Base-by-base conservation (phyloP, 2,888 invertebrate species). In the Acanthosoma haemorrhoidale region DNA sequence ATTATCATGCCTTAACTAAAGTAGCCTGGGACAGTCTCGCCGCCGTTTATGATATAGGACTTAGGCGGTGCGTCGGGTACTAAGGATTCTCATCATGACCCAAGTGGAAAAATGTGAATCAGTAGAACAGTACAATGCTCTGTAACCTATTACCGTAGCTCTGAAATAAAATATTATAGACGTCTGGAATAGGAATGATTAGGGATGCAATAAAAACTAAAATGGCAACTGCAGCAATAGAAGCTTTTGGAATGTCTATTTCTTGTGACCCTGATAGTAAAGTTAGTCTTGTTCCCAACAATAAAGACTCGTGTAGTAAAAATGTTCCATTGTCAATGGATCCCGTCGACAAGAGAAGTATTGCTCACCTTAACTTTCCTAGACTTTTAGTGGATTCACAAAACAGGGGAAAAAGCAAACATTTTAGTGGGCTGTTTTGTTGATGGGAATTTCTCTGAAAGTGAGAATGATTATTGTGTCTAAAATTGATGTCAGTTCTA, bases 351-450 rank as follows among this genome's bases (percentile, higher is more conserved):
- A 67, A 67, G 32, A 64, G 68, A 58, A 68, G 67, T 68, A 72
- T 72, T 68, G 70, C 68, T 51, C 60, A 63, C 60, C 43, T 67
- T 8, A 68, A 68, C 60, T 68, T 70, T 64, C 68, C 72, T n/a
- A 38, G 72, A 21, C 59, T 61, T 3, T 59, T 71, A 15, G 63
- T 68, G 21, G 67, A 57, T 43, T 21, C 57, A 1, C 51, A 67
- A n/a, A 67, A 67, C 16, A 57, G 31, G 11, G 57, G 57, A 36
- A 15, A 21, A 34, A 8, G 64, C 39, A 29, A 38, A 43, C n/a
- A 64, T 16, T 41, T 21, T 64, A 25, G 41, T 29, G 15, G 64
- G 41, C 18, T 15, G 16, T 61, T 61, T 61, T 31, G 61, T 32
- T 15, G 64, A 41, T 15, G 64, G 16, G 16, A 64, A 64, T 25